Evolutionary conservation across 2,888 invertebrate species (phyloP).

Genomic region (Thysanoteuthis rhombus): DNA sequence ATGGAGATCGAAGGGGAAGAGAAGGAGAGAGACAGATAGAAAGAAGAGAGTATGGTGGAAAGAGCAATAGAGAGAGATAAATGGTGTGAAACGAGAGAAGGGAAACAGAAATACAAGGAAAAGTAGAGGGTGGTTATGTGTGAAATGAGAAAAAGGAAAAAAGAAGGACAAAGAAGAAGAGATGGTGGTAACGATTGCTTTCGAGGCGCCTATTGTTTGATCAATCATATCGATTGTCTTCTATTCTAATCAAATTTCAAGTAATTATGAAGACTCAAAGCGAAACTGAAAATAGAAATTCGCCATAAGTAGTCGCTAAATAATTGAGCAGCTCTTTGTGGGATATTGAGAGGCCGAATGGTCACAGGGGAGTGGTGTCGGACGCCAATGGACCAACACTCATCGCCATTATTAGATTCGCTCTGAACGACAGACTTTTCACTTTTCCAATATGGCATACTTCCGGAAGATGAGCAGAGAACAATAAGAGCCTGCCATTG

Average conservation of each 20-base stretch:
- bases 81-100: too few relatives aligned
- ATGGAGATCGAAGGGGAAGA: not conserved
- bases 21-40: not conserved
- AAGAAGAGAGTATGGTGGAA: not conserved
- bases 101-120: too few relatives aligned
- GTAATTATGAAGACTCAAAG: not conserved
- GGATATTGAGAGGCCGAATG: not conserved
- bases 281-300: not conserved
- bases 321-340: not conserved
- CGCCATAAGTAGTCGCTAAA: conserved; percentile 12
- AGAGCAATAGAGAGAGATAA: not conserved
- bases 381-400: not conserved
- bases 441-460: conserved; percentile 12
- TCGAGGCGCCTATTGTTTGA: not conserved
- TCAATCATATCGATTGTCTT: not conserved
- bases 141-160: too few relatives aligned
- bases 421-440: not conserved
- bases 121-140: too few relatives aligned
- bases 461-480: not conserved
- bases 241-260: not conserved
- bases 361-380: not conserved
- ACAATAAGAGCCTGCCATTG: not conserved
- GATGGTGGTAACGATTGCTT: not conserved
- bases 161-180: not conserved
- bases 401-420: not conserved